phyloP scores from a whole-genome alignment of 2,113 vertebrate species.

The Fregata magnificens region DNA sequence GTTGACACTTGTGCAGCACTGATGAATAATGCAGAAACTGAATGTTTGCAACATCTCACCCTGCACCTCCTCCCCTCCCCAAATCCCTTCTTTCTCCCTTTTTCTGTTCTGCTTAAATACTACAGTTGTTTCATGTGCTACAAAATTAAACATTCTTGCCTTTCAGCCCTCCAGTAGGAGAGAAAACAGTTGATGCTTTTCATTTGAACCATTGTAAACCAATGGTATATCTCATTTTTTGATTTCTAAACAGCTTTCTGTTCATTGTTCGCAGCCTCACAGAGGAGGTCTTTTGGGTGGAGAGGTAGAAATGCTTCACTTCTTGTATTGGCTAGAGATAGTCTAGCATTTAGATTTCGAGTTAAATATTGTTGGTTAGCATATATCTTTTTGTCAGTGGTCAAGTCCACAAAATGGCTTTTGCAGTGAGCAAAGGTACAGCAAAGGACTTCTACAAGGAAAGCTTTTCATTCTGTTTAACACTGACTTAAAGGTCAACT shows the following conservation, averaged over 20 bases:
- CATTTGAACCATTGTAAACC: constrained; percentile 55
- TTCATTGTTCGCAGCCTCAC: constrained; percentile 90
- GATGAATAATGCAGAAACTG: neutral
- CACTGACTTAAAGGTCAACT: constrained; percentile 63
- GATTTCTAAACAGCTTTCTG: constrained; percentile 72
- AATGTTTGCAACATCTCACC: neutral
- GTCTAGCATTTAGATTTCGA: constrained; percentile 73
- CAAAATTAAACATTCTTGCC: constrained; percentile 31
- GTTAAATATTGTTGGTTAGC: constrained; percentile 39
- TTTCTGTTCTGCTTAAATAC: neutral
- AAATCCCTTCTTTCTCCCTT: neutral
- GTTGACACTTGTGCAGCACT: neutral
- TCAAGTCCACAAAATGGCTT: constrained; percentile 70
- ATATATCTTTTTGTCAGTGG: constrained; percentile 69
- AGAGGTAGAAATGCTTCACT: constrained; percentile 92
- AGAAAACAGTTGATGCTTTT: constrained; percentile 44
- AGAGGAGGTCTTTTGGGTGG: constrained; percentile 90
- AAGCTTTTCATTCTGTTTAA: constrained; percentile 33
- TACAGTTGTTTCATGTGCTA: neutral
- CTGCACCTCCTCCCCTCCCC: rapidly evolving
- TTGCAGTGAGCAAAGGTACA: constrained; percentile 37
- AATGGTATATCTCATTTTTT: constrained; percentile 53
- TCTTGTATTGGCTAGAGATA: constrained; percentile 82
- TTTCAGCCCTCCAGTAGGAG: constrained; percentile 28
- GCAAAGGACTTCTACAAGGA: neutral